Evolutionary conservation across 1,140 invertebrate species (phyloP).

Genomic region (Popillia japonica): DNA sequence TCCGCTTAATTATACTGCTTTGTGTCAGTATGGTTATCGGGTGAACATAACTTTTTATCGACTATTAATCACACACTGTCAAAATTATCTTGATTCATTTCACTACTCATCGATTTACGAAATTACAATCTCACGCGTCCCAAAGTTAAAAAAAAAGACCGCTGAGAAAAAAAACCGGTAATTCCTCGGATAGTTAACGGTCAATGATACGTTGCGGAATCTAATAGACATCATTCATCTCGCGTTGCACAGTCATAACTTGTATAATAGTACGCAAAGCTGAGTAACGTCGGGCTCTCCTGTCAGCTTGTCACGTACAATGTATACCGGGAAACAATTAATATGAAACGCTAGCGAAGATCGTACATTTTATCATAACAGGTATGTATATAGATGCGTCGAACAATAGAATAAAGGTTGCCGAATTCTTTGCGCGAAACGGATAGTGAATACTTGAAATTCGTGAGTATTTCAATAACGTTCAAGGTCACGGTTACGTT

Average conservation of each 20-base stretch:
- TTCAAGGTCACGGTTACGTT: constrained; percentile 5
- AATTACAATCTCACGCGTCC: not conserved
- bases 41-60: not conserved
- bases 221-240: constrained; percentile 8
- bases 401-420: not conserved
- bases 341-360: not conserved
- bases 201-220: constrained; percentile 18
- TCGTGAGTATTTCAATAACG: constrained; percentile 9
- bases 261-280: not conserved
- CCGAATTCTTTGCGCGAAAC: constrained; percentile 13
- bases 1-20: not conserved
- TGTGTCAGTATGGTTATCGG: not conserved
- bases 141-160: not conserved
- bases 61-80: not conserved
- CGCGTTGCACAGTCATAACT: not conserved
- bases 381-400: not conserved
- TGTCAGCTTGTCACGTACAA: not conserved
- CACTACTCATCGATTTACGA: not conserved
- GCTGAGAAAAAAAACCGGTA: not conserved
- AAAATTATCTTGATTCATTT: not conserved
- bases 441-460: not conserved
- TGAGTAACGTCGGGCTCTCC: not conserved
- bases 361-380: not conserved
- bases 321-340: not conserved
- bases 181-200: constrained; percentile 17